A percentile compares a stretch with the other conserved stretches of the same genome.
Conservation (phyloP, 2,888 invertebrate genomes). For the Agrotis ipsilon region DNA sequence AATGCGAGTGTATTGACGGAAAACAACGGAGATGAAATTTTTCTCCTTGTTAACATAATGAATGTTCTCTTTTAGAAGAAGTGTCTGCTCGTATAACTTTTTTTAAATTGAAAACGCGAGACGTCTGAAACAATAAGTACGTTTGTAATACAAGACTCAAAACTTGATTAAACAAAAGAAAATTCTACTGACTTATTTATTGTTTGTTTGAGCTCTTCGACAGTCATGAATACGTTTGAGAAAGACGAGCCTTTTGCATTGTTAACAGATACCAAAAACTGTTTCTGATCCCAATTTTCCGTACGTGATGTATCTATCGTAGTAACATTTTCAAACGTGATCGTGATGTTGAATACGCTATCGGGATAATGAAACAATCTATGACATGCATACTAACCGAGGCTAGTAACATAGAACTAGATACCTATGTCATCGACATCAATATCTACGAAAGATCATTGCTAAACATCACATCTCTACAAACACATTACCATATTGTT, state of each 20-base stretch:
- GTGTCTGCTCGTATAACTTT: slow-evolving; percentile 22
- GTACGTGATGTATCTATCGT: too few relatives aligned
- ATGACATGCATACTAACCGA: not conserved
- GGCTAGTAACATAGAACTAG: not conserved
- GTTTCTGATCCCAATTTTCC: too few relatives aligned
- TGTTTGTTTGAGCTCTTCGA: slow-evolving; percentile 10
- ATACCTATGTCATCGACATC: not conserved
- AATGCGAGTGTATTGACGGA: slow-evolving; percentile 45
- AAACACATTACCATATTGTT: slow-evolving; percentile 13
- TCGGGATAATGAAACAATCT: not conserved
- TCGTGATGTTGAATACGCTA: not conserved
- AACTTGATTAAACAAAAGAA: slow-evolving; percentile 14
- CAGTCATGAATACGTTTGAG: not conserved
- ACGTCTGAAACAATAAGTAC: slow-evolving; percentile 13
- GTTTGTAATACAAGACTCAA: slow-evolving; percentile 11
- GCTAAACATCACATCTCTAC: not conserved
- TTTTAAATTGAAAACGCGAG: slow-evolving; percentile 31
- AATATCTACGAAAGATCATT: slow-evolving; percentile 3
- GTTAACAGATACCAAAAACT: not conserved
- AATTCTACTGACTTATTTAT: slow-evolving; percentile 14
- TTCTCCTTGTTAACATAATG: slow-evolving; percentile 41
- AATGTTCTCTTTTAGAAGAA: slow-evolving; percentile 20
- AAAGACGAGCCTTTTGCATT: not conserved
- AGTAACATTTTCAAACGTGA: too few relatives aligned
- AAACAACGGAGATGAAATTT: slow-evolving; percentile 32